Base-by-base conservation (phyloP, 2,113 vertebrate genomes). In the Grammomys dolichurus region DNA sequence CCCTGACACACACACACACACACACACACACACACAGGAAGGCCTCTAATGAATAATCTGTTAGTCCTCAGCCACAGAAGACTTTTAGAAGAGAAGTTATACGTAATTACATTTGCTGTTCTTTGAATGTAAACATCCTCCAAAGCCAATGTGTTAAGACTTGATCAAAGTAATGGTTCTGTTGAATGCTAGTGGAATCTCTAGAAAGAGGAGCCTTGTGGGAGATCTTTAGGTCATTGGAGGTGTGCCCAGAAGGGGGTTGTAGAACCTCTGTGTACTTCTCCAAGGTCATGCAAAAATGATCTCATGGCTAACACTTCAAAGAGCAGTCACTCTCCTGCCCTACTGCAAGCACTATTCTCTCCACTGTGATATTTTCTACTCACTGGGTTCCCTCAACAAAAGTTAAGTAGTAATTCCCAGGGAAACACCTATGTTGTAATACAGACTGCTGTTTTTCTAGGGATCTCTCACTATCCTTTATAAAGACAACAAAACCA, bases 401-500 rank as follows among this genome's bases (percentile, higher is more conserved):
- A 16, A 72, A 86, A 72, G 6, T 90, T 33, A n/a, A 40, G 63
- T 22, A 13, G 20, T 56, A 16, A 82, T 48, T n/a, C 22, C 77
- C 63, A 87, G 16, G 28, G 56, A 22, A 89, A 31, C 43, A 67
- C 69, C 56, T 86, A n/a, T 14, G 43, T 40, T 76, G 33, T 22
- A 69, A 73, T 46, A 86, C 69, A 46, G 65, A 54, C 65, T 28
- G 19, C 19, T 84, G 33, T 58, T 96, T 93, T 75, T 58, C 75
- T 78, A 87, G 43, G 36, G 26, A 28, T 87, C 65, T 9, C 65
- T 28, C 51, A 60, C 24, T 51, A n/a, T 72, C 33, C 90, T 81
- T 7, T 75, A 56, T 65, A 89, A 87, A 69, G 48, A 84, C 73
- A 67, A 92, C 58, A 56, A 89, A 86, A 96, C 63, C 56, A 67